These are phyloP conservation scores for Cataglyphis cursor DNA, from an alignment of 2,888 invertebrate genomes.

Conservation along the genomic window DNA sequence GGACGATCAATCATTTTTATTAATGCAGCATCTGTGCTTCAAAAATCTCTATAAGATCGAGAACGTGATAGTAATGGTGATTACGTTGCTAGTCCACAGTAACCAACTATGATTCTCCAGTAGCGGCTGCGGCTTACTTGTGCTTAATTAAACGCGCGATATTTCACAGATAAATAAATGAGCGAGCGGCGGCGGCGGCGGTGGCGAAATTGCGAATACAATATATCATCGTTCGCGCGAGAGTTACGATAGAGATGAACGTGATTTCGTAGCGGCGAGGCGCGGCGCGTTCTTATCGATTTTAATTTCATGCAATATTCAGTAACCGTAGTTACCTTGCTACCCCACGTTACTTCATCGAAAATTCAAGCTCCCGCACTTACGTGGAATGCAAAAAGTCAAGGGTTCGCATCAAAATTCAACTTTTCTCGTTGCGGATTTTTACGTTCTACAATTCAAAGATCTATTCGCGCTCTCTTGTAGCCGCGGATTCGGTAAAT, in stretches of 20 bases:
- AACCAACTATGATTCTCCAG: not conserved
- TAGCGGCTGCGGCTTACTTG: not conserved
- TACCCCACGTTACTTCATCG: conserved; percentile 47
- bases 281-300: conserved; percentile 69
- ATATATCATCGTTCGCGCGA: conserved; percentile 35
- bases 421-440: conserved; percentile 43
- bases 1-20: not conserved
- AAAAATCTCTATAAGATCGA: not conserved
- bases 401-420: conserved; percentile 43
- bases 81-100: not conserved
- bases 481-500: not conserved
- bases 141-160: conserved; percentile 30
- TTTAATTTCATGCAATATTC: conserved; percentile 72
- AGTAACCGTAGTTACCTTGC: conserved; percentile 65
- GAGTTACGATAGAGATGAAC: conserved; percentile 27
- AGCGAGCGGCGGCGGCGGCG: not conserved
- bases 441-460: conserved; percentile 51
- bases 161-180: conserved; percentile 45
- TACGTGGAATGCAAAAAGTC: conserved; percentile 37
- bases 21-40: not conserved
- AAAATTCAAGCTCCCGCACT: conserved; percentile 49
- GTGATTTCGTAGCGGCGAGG: conserved; percentile 36
- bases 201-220: conserved; percentile 9
- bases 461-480: conserved; percentile 5
- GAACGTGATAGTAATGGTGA: not conserved